These are phyloP conservation scores for Epizoanthus fatuus DNA, from an alignment of 92 coral and sea anemone genomes.

Conservation along the genomic window DNA sequence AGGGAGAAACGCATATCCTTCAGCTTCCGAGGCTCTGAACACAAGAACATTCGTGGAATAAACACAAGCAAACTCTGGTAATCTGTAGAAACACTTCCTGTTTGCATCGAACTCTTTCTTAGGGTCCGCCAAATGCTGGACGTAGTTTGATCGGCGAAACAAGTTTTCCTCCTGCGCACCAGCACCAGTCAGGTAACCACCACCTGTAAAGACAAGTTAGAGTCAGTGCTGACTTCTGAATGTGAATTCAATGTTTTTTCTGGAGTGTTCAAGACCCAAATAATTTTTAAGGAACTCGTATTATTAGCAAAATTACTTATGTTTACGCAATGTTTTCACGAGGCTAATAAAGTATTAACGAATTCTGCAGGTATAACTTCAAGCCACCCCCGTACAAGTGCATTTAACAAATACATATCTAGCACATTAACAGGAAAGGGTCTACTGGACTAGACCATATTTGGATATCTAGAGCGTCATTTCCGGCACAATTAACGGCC, in stretches of 20 bases:
- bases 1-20: constrained; percentile 83
- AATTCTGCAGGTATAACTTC: no score
- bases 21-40: constrained; percentile 82
- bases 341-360: no score
- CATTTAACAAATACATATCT: no score
- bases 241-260: not conserved
- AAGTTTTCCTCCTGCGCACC: constrained; percentile 94
- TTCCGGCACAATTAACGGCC: no score
- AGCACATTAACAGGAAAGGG: no score
- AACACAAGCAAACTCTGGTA: constrained; percentile 85
- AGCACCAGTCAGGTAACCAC: constrained; percentile 88
- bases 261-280: not conserved
- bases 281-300: not conserved
- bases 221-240: not conserved
- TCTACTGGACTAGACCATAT: no score
- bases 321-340: no score
- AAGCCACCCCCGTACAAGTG: no score
- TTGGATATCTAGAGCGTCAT: no score
- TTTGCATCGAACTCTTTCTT: constrained; percentile 72
- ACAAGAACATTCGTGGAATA: constrained; percentile 85
- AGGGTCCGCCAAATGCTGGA: constrained; percentile 90
- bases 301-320: no score
- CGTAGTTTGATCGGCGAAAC: constrained; percentile 89
- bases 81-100: constrained; percentile 74
- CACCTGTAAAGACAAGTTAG: constrained; percentile 57